Percentiles rank a stretch among this genome's conserved stretches.
Conservation (phyloP, 2,797 vertebrate genomes). For the Ara ararauna region DNA sequence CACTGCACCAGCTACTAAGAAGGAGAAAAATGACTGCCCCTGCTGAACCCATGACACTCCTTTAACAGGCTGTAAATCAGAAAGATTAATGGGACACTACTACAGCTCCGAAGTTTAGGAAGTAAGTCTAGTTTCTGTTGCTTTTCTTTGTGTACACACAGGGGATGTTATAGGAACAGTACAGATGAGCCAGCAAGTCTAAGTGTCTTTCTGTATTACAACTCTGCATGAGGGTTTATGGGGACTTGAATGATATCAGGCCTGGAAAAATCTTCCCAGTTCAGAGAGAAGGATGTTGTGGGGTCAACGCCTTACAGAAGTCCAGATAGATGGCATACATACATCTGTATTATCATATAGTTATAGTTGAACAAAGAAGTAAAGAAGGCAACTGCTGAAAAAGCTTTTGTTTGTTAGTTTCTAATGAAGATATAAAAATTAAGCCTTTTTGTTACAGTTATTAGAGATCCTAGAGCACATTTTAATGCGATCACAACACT, state of each 20-base stretch:
- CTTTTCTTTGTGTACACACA: neutral
- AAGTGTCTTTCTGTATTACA: neutral
- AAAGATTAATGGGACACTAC: neutral
- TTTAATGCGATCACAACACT: neutral
- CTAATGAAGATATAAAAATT: neutral
- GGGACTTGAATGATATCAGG: neutral
- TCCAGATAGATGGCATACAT: neutral
- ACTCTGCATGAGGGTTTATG: neutral
- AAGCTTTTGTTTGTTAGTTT: neutral
- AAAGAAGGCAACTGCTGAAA: neutral
- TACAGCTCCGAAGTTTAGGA: neutral
- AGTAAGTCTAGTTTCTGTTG: neutral
- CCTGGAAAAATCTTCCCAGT: neutral
- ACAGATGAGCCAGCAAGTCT: neutral
- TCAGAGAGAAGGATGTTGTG: neutral
- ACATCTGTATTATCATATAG: neutral
- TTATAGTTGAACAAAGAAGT: neutral
- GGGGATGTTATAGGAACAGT: neutral
- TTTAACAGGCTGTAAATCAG: neutral
- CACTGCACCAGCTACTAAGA: no score
- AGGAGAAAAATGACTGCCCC: no score
- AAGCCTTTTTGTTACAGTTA: neutral
- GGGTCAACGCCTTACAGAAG: neutral
- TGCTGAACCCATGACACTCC: neutral
- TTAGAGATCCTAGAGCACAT: neutral